Conservation (phyloP, 2,113 vertebrate genomes). For the Brachyhypopomus gauderio region DNA sequence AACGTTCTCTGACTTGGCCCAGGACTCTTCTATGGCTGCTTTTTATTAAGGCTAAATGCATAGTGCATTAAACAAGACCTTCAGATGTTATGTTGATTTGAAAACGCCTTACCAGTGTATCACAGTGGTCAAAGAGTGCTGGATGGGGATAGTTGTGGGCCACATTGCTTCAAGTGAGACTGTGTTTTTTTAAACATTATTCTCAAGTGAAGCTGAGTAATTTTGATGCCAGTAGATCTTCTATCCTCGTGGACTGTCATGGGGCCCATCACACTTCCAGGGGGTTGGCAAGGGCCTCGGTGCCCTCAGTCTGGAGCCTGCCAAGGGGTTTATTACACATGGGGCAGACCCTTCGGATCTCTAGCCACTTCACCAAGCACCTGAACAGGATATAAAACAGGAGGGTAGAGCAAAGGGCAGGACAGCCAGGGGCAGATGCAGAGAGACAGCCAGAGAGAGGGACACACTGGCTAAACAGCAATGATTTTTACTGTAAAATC, state of each 20-base stretch:
- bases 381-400: constrained; percentile 55
- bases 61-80: constrained; percentile 18
- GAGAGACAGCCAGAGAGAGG: not conserved
- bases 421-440: not conserved
- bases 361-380: constrained; percentile 81
- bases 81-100: not conserved
- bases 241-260: not conserved
- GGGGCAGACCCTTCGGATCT: constrained; percentile 79
- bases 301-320: constrained; percentile 63
- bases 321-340: constrained; percentile 81
- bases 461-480: too few species aligned
- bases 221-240: not conserved
- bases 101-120: constrained; percentile 7
- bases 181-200: constrained; percentile 7
- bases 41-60: constrained; percentile 14
- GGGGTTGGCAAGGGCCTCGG: constrained; percentile 59
- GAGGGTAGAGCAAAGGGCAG: not conserved
- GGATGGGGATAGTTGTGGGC: not conserved
- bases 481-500: too few species aligned
- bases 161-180: constrained; percentile 17
- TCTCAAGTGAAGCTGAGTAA: not conserved
- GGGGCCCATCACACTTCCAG: constrained; percentile 66
- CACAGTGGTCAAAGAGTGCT: constrained; percentile 3
- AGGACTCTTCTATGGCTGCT: constrained; percentile 10
- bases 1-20: not conserved